Conservation (phyloP, 2,113 vertebrate genomes). For the Pimephales promelas region DNA sequence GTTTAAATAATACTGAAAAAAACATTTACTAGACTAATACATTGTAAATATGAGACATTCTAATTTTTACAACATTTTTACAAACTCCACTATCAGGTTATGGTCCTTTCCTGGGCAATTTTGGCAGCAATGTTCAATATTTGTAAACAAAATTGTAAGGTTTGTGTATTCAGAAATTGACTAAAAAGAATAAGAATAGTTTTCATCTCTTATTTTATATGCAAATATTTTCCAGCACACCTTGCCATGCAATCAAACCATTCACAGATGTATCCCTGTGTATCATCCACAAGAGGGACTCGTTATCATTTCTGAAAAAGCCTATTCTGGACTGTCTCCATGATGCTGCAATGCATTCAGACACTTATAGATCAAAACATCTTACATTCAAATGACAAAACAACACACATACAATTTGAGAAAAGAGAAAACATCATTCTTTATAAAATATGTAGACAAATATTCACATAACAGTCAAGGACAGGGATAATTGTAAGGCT, state of each 20-base stretch:
- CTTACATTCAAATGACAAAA: neutral
- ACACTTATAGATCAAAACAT: neutral
- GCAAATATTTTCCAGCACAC: neutral
- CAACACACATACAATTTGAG: neutral
- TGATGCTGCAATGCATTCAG: neutral
- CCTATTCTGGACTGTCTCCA: neutral
- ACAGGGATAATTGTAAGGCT: neutral
- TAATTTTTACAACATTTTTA: neutral
- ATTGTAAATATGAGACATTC: neutral
- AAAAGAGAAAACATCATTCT: neutral
- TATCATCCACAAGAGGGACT: constrained; percentile 26
- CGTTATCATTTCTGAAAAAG: neutral
- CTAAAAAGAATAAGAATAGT: too few species aligned
- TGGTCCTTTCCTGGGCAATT: too few species aligned
- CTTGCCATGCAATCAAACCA: neutral
- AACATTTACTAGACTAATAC: neutral
- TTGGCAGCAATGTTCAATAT: too few species aligned
- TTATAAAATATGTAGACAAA: constrained; percentile 1
- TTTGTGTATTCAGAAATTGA: neutral
- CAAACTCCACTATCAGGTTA: neutral
- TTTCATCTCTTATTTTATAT: too few species aligned
- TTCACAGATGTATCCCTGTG: neutral
- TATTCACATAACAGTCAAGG: neutral
- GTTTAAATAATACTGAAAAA: too few species aligned
- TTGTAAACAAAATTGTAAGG: neutral